phyloP scores from a whole-genome alignment of 2,113 vertebrate genomes.

The Colaptes auratus region DNA sequence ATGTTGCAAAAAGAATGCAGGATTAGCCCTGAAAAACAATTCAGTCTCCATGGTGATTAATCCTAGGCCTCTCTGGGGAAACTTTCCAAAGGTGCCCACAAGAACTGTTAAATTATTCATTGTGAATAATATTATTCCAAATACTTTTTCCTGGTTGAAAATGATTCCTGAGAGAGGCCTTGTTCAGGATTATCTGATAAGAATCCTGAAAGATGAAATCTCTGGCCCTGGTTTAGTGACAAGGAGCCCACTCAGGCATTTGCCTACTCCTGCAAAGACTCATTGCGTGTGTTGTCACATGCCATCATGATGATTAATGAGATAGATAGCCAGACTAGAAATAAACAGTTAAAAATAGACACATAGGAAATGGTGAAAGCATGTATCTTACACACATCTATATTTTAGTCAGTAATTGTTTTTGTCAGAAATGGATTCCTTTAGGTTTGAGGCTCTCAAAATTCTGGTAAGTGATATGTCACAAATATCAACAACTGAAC shows the following conservation, averaged over 20 bases:
- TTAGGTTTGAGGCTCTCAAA: not conserved
- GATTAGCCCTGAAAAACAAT: constrained; percentile 19
- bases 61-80: not conserved
- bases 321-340: not conserved
- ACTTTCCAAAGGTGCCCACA: constrained; percentile 26
- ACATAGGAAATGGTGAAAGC: not conserved
- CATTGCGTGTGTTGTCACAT: not conserved
- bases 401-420: not conserved
- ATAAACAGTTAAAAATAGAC: not conserved
- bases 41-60: constrained; percentile 19
- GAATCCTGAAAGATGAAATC: not conserved
- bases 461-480: not conserved
- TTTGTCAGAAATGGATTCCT: not conserved
- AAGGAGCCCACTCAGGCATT: not conserved
- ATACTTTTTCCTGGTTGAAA: not conserved
- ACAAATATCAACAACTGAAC: not conserved
- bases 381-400: accelerated
- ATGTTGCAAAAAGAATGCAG: not conserved
- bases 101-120: constrained; percentile 50
- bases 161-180: not conserved
- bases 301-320: not conserved
- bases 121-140: constrained; percentile 30
- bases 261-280: not conserved
- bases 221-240: not conserved
- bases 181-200: not conserved